Conservation (phyloP, 1,140 invertebrate species). For the Chironomus striatipennis region DNA sequence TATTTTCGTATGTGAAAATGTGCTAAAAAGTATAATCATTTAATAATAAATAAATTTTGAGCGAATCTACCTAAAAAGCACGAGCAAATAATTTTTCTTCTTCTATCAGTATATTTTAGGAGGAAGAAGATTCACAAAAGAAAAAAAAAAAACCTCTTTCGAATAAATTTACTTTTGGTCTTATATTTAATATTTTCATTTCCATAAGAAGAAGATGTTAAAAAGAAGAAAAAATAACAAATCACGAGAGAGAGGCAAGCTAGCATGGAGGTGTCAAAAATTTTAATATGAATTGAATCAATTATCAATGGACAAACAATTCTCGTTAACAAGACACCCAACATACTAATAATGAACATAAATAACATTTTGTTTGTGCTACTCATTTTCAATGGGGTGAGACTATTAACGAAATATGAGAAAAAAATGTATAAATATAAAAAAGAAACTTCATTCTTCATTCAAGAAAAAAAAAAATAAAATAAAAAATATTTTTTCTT, state of each 20-base stretch:
- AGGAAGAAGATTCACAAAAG: not conserved
- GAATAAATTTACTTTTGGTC: not conserved
- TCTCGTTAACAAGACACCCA: constrained; percentile 21
- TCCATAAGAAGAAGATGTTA: not conserved
- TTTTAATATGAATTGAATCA: constrained; percentile 24
- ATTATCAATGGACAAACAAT: constrained; percentile 23
- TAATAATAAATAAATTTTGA: too few relatives aligned
- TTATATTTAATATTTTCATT: not conserved
- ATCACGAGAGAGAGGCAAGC: not conserved
- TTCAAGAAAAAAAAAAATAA: not conserved
- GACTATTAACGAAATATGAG: not conserved
- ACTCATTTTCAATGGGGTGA: constrained; percentile 23
- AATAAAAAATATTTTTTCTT: too few relatives aligned
- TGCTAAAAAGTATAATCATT: too few relatives aligned
- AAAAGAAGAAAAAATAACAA: not conserved
- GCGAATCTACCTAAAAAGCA: too few relatives aligned
- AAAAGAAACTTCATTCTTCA: not conserved
- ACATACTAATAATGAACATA: constrained; percentile 23
- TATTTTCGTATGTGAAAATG: too few relatives aligned
- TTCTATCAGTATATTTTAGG: too few relatives aligned
- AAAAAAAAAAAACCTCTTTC: not conserved
- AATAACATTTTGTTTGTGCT: constrained; percentile 23
- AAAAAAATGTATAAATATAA: too few relatives aligned
- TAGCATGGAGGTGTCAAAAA: constrained; percentile 14
- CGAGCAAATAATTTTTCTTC: too few relatives aligned